Percentiles rank a stretch among this genome's conserved stretches.
Conservation (phyloP, 1,140 invertebrate species). For the Mesaphorura yosii region DNA sequence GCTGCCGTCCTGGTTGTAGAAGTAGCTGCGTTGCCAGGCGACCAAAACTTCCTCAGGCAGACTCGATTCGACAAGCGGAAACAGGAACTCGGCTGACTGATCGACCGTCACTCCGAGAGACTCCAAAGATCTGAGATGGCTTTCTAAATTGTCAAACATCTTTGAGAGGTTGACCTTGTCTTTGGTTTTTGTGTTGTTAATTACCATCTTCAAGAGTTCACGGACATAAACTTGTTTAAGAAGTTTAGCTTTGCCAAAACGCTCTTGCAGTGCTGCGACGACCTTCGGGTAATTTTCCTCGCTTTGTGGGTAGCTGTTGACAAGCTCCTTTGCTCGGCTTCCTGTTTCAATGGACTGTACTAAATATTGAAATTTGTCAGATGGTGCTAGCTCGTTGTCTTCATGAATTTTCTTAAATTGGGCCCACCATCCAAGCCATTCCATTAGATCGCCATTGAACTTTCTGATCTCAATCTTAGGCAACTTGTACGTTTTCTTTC, state of each 20-base stretch:
- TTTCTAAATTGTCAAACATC: constrained; percentile 27
- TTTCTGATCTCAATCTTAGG: constrained; percentile 33
- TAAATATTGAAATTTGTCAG: constrained; percentile 34
- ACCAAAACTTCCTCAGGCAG: constrained; percentile 32
- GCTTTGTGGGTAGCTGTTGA: constrained; percentile 7
- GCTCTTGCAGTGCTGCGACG: constrained; percentile 1
- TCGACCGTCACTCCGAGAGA: constrained; percentile 34
- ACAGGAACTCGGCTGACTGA: constrained; percentile 35
- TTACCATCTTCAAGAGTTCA: background rate
- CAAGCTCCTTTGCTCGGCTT: constrained; percentile 4
- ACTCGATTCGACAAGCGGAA: constrained; percentile 35
- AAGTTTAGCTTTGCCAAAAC: background rate
- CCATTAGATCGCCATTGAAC: constrained; percentile 33
- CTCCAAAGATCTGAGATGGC: constrained; percentile 34
- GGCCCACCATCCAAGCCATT: constrained; percentile 35
- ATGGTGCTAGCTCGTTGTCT: constrained; percentile 26
- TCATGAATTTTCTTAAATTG: constrained; percentile 35
- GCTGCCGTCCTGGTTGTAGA: background rate
- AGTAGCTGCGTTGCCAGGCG: constrained; percentile 31
- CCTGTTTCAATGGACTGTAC: background rate
- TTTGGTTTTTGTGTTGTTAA: constrained; percentile 1
- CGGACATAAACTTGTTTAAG: constrained; percentile 5
- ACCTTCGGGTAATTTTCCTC: constrained; percentile 17
- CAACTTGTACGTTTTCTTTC: constrained; percentile 26
- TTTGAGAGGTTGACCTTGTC: constrained; percentile 7